phyloP scores from a whole-genome alignment of 2,113 vertebrate genomes.

The Zosterops borbonicus region DNA sequence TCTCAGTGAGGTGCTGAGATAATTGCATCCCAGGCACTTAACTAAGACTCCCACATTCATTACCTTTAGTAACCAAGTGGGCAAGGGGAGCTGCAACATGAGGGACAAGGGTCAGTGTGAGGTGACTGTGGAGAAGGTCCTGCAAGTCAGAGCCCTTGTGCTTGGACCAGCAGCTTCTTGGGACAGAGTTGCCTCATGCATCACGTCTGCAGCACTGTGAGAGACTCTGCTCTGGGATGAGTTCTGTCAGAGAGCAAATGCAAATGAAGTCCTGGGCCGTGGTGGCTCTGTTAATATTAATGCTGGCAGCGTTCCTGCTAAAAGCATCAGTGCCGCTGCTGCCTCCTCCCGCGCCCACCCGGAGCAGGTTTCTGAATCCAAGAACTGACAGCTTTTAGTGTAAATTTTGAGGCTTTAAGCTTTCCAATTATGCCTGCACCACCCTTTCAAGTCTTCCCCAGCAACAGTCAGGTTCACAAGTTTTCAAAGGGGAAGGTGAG shows the following conservation, averaged over 20 bases:
- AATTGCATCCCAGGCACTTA: neutral
- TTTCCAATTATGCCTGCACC: neutral
- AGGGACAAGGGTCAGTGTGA: neutral
- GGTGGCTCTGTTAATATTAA: neutral
- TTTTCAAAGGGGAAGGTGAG: neutral
- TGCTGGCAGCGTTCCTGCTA: neutral
- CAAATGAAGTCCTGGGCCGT: neutral
- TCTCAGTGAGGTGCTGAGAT: neutral
- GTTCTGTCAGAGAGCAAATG: neutral
- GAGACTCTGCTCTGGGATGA: neutral
- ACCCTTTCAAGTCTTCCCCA: neutral
- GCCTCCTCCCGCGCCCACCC: neutral
- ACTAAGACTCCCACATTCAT: neutral
- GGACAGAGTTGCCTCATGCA: neutral
- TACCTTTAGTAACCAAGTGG: neutral
- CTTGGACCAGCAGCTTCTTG: neutral
- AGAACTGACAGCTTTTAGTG: neutral
- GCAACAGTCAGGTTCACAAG: neutral
- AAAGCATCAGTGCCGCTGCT: neutral
- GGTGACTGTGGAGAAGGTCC: neutral
- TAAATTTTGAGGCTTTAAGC: neutral
- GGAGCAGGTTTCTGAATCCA: neutral
- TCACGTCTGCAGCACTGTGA: neutral
- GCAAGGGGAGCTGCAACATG: neutral
- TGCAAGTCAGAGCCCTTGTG: neutral